Percentiles rank a stretch among this genome's conserved stretches.
Evolutionary conservation across 1,140 invertebrate genomes (phyloP).

Genomic region (Zaprionus africanus): DNA sequence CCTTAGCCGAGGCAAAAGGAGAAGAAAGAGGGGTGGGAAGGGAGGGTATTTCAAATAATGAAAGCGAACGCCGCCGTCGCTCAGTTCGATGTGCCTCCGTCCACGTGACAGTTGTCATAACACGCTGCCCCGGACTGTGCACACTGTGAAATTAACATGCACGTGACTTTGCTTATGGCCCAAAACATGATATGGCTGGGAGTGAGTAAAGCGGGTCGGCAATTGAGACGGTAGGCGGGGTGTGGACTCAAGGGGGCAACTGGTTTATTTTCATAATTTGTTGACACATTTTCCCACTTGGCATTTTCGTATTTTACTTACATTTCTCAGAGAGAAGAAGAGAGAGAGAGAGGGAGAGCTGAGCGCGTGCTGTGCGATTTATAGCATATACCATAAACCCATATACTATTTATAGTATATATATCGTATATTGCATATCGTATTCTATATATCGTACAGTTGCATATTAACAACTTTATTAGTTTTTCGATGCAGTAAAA

Average conservation of each 20-base stretch:
- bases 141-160: slow-evolving; percentile 33
- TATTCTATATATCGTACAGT: not conserved
- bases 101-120: slow-evolving; percentile 68
- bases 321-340: too few relatives aligned
- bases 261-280: slow-evolving; percentile 41
- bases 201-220: not conserved
- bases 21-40: not conserved
- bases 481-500: not conserved
- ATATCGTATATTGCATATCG: not conserved
- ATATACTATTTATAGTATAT: not conserved
- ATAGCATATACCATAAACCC: slow-evolving; percentile 11
- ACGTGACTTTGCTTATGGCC: slow-evolving; percentile 44
- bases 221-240: not conserved
- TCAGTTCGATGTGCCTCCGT: slow-evolving; percentile 33
- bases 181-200: slow-evolving; percentile 20
- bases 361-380: slow-evolving; percentile 6
- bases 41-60: slow-evolving; percentile 6
- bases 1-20: slow-evolving; percentile 14
- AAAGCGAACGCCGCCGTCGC: slow-evolving; percentile 32
- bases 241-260: not conserved
- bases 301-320: slow-evolving; percentile 15
- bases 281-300: slow-evolving; percentile 43
- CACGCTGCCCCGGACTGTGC: slow-evolving; percentile 33
- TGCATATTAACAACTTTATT: slow-evolving; percentile 2
- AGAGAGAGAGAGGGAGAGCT: not conserved